These are phyloP conservation scores for Vulpes ferrilata DNA, from an alignment of 2,113 vertebrate species.

Conservation along the genomic window DNA sequence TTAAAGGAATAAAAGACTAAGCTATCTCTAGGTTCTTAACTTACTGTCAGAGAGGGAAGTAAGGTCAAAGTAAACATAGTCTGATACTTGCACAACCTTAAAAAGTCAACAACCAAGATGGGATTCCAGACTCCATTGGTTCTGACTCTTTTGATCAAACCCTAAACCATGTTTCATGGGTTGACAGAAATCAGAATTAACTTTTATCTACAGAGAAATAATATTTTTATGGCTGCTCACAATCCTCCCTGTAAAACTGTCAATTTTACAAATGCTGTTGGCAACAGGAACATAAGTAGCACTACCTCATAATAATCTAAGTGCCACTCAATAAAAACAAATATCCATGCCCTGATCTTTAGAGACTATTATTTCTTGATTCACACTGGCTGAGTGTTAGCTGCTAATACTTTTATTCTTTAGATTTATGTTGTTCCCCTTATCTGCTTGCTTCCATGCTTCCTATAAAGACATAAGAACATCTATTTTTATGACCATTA, in stretches of 20 bases:
- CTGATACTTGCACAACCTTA: neutral
- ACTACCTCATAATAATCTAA: constrained; percentile 9
- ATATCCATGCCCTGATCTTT: neutral
- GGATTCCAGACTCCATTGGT: neutral
- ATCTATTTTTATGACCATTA: neutral
- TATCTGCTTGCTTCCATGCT: neutral
- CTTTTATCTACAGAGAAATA: constrained; percentile 64
- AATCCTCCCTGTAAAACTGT: constrained; percentile 58
- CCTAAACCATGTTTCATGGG: constrained; percentile 4
- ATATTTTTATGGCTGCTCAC: constrained; percentile 67
- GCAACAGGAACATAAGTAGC: constrained; percentile 17
- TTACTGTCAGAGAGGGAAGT: neutral
- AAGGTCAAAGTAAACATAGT: neutral
- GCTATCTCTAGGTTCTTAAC: neutral
- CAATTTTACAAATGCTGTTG: constrained; percentile 57
- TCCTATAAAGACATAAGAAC: neutral
- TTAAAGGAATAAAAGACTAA: neutral
- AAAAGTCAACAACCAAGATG: neutral
- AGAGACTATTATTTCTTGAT: neutral
- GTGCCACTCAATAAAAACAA: constrained; percentile 55
- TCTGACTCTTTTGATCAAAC: neutral
- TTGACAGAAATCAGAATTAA: constrained; percentile 48
- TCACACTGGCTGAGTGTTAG: neutral
- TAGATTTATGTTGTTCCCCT: neutral
- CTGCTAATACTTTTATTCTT: constrained; percentile 38